Evolutionary conservation across 2,888 invertebrate genomes (phyloP).

Genomic region (Sepiola atlantica): DNA sequence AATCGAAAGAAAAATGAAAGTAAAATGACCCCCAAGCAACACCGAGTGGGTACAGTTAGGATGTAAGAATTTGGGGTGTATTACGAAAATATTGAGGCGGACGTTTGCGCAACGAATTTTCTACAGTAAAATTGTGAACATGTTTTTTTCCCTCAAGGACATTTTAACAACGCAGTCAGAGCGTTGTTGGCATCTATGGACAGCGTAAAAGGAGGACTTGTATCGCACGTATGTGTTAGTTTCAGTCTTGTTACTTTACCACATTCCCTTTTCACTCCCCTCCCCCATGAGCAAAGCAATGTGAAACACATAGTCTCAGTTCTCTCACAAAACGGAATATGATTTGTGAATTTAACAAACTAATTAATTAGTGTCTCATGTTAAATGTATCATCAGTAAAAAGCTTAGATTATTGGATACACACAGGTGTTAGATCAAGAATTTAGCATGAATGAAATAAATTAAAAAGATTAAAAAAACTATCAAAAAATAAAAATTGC

Average conservation of each 20-base stretch:
- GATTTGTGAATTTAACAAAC: neutral
- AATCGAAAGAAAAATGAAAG: too few relatives aligned
- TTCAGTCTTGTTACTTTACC: neutral
- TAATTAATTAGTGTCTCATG: neutral
- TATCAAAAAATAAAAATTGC: neutral
- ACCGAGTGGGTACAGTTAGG: neutral
- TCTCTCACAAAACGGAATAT: neutral
- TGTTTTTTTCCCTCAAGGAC: slow-evolving; percentile 22
- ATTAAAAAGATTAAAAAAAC: too few relatives aligned
- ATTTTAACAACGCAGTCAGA: neutral
- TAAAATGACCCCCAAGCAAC: too few relatives aligned
- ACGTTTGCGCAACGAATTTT: neutral
- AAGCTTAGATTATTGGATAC: neutral
- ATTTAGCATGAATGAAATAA: neutral
- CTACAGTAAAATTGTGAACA: neutral
- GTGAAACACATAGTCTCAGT: neutral
- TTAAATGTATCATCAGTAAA: neutral
- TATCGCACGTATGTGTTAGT: neutral
- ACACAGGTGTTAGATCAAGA: neutral
- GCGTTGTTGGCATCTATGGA: neutral
- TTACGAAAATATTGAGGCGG: neutral
- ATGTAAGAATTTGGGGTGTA: too few relatives aligned
- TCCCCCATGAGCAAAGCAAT: neutral
- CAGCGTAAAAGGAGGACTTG: neutral
- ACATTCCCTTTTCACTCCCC: neutral